Percentiles rank a stretch among this genome's conserved stretches.
These are phyloP conservation scores for Noctua fimbriata DNA, from an alignment of 2,888 invertebrate genomes.

Conservation along the genomic window DNA sequence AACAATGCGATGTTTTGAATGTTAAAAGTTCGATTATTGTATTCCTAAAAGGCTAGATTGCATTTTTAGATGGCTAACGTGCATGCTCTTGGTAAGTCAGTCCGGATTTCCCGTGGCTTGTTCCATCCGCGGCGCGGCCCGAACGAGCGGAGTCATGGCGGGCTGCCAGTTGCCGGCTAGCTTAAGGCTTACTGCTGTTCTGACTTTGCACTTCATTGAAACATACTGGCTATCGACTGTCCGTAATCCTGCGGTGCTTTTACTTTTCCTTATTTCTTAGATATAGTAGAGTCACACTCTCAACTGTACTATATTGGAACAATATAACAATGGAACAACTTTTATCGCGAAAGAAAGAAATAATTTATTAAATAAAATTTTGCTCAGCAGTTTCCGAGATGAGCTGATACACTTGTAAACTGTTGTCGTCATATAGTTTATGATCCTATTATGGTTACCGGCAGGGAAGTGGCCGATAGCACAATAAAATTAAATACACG, in stretches of 20 bases:
- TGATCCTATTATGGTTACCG: slow-evolving; percentile 50
- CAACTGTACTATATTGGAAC: no score
- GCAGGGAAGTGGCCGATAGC: slow-evolving; percentile 70
- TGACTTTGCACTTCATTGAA: slow-evolving; percentile 48
- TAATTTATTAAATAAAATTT: not conserved
- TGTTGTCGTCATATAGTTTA: slow-evolving; percentile 36
- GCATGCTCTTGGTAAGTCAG: slow-evolving; percentile 39
- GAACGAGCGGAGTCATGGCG: slow-evolving; percentile 54
- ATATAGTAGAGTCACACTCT: not conserved
- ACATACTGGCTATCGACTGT: slow-evolving; percentile 21
- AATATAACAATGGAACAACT: no score
- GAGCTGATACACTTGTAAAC: not conserved
- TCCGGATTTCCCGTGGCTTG: slow-evolving; percentile 61
- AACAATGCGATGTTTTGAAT: slow-evolving; percentile 42
- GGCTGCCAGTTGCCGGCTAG: slow-evolving; percentile 42
- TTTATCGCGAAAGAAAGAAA: not conserved
- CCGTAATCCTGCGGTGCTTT: slow-evolving; percentile 13
- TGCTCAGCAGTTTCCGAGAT: not conserved
- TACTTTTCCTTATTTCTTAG: not conserved
- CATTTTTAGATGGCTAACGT: slow-evolving; percentile 17
- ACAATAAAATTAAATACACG: slow-evolving; percentile 68
- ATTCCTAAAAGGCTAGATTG: slow-evolving; percentile 8
- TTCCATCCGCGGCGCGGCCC: slow-evolving; percentile 32
- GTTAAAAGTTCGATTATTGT: slow-evolving; percentile 29
- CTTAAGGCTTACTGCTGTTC: slow-evolving; percentile 34